Base-by-base conservation (phyloP, 2,888 invertebrate species). In the Lochmaea capreae region DNA sequence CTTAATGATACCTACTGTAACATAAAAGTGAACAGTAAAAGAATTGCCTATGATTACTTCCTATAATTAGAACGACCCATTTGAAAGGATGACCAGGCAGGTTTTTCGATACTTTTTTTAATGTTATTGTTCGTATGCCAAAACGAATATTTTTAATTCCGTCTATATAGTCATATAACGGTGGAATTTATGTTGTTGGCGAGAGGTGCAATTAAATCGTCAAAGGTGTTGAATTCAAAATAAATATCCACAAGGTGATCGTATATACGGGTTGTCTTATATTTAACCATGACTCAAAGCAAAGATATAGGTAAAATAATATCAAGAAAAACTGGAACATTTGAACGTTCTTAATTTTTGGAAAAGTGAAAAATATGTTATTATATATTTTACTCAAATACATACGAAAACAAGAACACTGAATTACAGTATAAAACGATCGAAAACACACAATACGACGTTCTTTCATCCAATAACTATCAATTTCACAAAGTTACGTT, bases 181-280 rank as follows among this genome's bases (percentile, higher is more conserved):
- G 58, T 4, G 11, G 6, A 5, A 26, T 12, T 33, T 33, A 33
- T 33, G 33, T 33, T 33, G 33, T 33, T 33, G 33, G 33, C 33
- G 58, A 58, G 58, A 11, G 11, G 12, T 18, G 26, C 26, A 58
- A 58, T 58, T 58, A 58, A 49, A 49, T 49, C 14, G n/a, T 49
- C 49, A n/a, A 49, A 49, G 18, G 26, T 58, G 58, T 58, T 58
- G 26, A 58, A 58, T 58, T 58, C 26, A 58, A 58, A 58, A 58
- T 58, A 58, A 16, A 58, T 33, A 33, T 33, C 18, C 22, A 26
- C 26, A 11, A 58, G 22, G 26, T 26, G 22, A 26, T 12, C 22
- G 5, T 26, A 11, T 58, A 22, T 26, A 58, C 58, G 14, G 58
- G 11, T 22, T 58, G 58, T 22, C 58, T 2, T 71, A 69, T 74